Evolutionary conservation across 2,797 vertebrate species (phyloP), one percentile per base, ranked within the genome.

Genomic region (Crypturellus tataupa): DNA sequence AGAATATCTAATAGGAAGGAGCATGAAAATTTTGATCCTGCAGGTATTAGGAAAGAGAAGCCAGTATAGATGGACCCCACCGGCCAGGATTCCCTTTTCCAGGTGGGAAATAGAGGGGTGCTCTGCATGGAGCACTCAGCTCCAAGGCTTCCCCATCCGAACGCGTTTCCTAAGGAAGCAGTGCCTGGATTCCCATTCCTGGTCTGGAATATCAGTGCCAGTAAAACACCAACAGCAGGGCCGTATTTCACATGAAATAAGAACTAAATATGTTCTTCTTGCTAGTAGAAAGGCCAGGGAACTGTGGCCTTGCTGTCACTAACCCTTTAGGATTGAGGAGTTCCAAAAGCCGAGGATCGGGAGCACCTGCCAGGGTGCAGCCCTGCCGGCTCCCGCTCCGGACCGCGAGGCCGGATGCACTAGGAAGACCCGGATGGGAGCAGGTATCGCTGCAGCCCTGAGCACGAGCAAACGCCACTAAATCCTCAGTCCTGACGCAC

Each of bases 381-480:
- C 37, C 37, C 8, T 39, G 37, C 37, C 37, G 37, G 37, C 8
- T 10, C 37, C 37, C 10, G 40, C 40, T 42, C 40, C 40, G 40
- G 15, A 15, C 40, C 40, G 40, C 14, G 40, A 15, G 44, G 44
- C 44, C 19, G 44, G 44, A 42, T 42, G 40, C 40, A 15, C 14
- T 42, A 40, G 40, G 40, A 40, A 9, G 12, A 14, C 42, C 42
- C 42, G 42, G 42, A 17, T 39, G 37, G 37, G 37, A 39, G 11
- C 44, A 44, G 23, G 23, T 24, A 24, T 7, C 47, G 23, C 23
- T 12, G 21, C 23, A 6, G 47, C 47, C 21, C 23, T 12, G 33
- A 94, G 95, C 0, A 68, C 92, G 83, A 93, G 78, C 80, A 86
- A 96, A 95, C 89, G 58, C 87, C 65, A 87, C 87, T 93, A 94